These are phyloP conservation scores for Eciton burchellii DNA, from an alignment of 1,140 invertebrate genomes.

Conservation along the genomic window DNA sequence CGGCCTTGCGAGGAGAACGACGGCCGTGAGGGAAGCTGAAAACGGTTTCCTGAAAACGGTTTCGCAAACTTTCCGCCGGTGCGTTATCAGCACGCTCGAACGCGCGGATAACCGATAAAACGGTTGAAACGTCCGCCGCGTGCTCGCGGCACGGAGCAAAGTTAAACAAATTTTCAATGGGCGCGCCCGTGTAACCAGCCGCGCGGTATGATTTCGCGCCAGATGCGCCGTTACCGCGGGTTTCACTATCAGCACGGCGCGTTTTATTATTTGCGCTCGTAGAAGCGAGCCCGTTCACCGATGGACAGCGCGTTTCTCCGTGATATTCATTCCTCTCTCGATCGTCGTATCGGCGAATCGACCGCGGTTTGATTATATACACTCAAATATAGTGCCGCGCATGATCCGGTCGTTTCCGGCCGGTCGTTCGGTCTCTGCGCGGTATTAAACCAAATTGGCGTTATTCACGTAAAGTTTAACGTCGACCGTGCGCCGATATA, in stretches of 20 bases:
- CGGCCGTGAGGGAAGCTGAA: neutral
- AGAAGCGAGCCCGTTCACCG: constrained; percentile 4
- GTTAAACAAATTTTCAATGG: neutral
- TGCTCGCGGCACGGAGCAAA: neutral
- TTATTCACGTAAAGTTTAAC: constrained; percentile 57
- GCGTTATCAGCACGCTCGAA: neutral
- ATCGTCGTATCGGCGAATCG: constrained; percentile 25
- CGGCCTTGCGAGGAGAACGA: neutral
- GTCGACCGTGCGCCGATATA: constrained; percentile 29
- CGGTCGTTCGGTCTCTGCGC: neutral
- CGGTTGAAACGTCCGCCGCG: neutral
- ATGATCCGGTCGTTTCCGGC: constrained; percentile 41
- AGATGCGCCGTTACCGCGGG: neutral
- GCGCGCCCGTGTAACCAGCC: neutral
- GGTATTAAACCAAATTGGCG: constrained; percentile 55
- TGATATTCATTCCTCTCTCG: constrained; percentile 9
- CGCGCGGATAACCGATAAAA: neutral
- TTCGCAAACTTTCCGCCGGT: neutral
- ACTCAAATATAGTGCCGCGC: constrained; percentile 38
- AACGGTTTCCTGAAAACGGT: neutral
- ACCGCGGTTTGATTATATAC: constrained; percentile 38
- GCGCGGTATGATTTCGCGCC: constrained; percentile 8
- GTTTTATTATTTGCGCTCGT: constrained; percentile 39
- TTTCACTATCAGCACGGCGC: constrained; percentile 2
- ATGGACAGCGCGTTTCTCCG: constrained; percentile 1